Percentiles rank a stretch among this genome's conserved stretches.
These are phyloP conservation scores for Allobates femoralis DNA, from an alignment of 2,797 vertebrate species.

Conservation along the genomic window DNA sequence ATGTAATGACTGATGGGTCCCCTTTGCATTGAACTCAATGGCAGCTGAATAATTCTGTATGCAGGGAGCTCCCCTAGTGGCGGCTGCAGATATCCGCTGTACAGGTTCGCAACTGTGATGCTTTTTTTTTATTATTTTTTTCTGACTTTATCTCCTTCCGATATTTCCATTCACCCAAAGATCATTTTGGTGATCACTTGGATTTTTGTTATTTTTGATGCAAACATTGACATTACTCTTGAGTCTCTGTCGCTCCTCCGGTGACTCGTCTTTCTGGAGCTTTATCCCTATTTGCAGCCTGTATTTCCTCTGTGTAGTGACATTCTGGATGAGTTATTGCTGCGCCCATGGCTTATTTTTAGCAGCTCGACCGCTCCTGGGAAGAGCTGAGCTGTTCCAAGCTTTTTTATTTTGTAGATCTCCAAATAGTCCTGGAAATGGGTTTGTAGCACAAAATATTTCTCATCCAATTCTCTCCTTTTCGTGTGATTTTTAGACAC, in stretches of 20 bases:
- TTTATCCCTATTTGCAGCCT: neutral
- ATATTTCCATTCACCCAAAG: neutral
- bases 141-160: neutral
- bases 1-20: no score
- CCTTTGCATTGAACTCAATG: no score
- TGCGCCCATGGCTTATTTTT: neutral
- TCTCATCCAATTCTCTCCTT: no score
- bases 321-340: neutral
- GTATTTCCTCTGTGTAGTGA: neutral
- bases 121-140: no score
- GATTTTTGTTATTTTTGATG: neutral
- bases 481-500: no score
- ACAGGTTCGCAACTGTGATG: neutral
- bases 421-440: no score
- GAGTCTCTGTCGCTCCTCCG: neutral
- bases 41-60: no score
- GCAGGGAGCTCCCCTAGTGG: no score
- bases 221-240: neutral
- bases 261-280: no score
- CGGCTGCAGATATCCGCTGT: neutral
- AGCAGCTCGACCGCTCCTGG: neutral
- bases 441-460: no score
- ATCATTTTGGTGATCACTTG: neutral
- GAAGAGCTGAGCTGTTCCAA: neutral
- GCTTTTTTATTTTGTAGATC: neutral